Base-by-base conservation (phyloP, 2,797 vertebrate genomes). In the Apogon talboti region DNA sequence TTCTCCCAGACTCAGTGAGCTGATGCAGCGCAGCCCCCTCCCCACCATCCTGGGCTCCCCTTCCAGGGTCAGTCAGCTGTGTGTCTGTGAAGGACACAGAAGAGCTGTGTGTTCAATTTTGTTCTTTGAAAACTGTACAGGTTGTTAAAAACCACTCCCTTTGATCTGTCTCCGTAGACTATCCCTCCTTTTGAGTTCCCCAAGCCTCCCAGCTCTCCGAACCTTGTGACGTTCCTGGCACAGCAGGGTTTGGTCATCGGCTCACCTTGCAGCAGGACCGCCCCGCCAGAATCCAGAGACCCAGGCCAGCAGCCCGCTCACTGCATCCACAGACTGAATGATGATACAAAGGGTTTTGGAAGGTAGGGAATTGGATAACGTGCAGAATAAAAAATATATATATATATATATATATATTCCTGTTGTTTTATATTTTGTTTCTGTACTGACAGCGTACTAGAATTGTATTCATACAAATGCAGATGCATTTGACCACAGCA, bases 1-100 rank as follows among this genome's bases (percentile, higher is more conserved):
- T 24, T 99, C 97, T 0, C 97, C 98, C 0, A 95, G 98, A 75
- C 93, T 99, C 57, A 97, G 96, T 0, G 98, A 99, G 76, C 95
- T 98, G 81, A 95, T 99, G 90, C 97, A 98, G 93, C 94, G 97
- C 11, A 98, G 91, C 86, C 97, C 97, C 19, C 91, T 99, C 16
- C 96, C 97, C 58, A 98, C 97, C 0, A 99, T 99, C 79, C 71
- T 99, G 75, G 98, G 97, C 71, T 99, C 98, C 53, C 98, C 98
- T 0, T 94, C 97, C 41, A 97, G 97, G 95, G 98, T 99, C 81
- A 88, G 89, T 63, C 24, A 14, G 7, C 7, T 21, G 6, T 42
- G 10, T 15, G 15, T 24, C 35, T 35, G 4, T 48, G 11, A 55
- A 16, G 21, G 11, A 57, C 13, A 45, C 8, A n/a, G 1, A 28